Evolutionary conservation across 2,888 invertebrate species (phyloP), one percentile per base, ranked within the genome.

Genomic region (Morpho helenor): DNA sequence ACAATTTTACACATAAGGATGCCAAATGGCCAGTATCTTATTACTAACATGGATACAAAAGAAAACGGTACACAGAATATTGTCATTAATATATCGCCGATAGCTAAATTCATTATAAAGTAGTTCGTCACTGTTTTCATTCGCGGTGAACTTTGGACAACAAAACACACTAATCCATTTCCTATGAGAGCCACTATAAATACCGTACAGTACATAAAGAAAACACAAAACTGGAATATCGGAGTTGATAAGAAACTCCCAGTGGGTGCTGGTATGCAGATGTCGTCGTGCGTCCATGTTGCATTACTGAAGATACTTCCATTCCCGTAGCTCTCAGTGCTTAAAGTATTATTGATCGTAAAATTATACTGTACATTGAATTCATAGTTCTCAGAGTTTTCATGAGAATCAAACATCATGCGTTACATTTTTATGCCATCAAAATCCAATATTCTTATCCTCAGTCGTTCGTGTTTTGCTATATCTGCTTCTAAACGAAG

Each of bases 91-190:
- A 98, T 94, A 78, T 98, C 98, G 46, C 98, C 96, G 45, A 97
- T 91, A 0, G 98, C 97, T 66, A 98, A 88, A 80, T 96, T 96
- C 75, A 96, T 95, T 74, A 98, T 96, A 80, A 98, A 97, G 82
- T 94, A 96, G 82, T 98, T 98, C 47, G 98, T 98, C 3, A 98
- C 97, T 0, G 97, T 97, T 71, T 96, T 93, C 97, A 98, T 97
- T 45, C 96, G 92, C 0, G 96, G 95, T 9, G 95, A 95, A 4
- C 94, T 93, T 66, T 95, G 91, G 0, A 98, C 97, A 31, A 97
- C 95, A 79, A 96, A 97, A 79, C 97, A 97, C 23, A 98, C 97
- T 51, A 95, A 91, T 53, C 94, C 94, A 74, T 96, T 96, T 10
- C 96, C 96, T 7, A 94, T 70, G 8, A 96, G 80, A 0, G 96